Conservation (phyloP, 2,888 invertebrate genomes). For the Synergus umbraculus region DNA sequence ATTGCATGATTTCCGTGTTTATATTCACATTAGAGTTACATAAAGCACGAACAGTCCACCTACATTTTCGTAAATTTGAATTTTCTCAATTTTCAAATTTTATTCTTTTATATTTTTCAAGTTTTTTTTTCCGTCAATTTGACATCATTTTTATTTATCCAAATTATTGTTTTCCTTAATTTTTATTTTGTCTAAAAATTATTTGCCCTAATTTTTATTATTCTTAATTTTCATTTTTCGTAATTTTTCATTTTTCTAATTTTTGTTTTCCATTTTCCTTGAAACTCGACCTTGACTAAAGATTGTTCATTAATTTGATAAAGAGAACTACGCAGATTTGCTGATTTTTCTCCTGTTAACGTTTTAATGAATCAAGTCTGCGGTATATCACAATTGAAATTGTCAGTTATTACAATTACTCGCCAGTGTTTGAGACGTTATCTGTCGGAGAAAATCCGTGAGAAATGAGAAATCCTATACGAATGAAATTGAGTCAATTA, state of each 20-base stretch:
- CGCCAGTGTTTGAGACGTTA: no score
- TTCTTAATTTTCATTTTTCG: no score
- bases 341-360: background rate
- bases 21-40: background rate
- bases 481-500: no score
- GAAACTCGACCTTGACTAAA: background rate
- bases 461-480: no score
- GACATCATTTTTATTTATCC: background rate
- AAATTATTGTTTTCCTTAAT: no score
- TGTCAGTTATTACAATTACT: background rate
- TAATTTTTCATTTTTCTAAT: no score
- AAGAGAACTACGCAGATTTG: background rate
- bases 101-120: background rate
- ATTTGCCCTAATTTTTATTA: no score
- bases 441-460: no score
- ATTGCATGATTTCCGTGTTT: background rate
- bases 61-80: background rate
- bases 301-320: background rate
- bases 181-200: no score
- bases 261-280: background rate
- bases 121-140: background rate
- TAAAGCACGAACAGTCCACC: background rate
- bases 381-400: background rate
- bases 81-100: background rate
- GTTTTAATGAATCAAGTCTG: conserved; percentile 1